Evolutionary conservation across 2,888 invertebrate species (phyloP).

Genomic region (Heliothis peltigera): DNA sequence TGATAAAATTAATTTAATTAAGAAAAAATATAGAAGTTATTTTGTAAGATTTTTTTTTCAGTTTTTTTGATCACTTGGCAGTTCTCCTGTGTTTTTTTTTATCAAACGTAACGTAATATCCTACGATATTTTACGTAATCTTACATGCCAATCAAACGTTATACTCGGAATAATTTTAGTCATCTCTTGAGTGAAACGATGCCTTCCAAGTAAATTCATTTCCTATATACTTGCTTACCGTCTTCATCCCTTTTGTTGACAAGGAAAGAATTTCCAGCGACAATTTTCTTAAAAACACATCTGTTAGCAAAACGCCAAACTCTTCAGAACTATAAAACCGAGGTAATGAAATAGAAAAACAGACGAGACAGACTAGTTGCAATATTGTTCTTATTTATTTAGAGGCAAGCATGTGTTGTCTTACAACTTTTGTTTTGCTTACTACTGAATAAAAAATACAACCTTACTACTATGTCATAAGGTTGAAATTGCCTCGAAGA

Average conservation of each 20-base stretch:
- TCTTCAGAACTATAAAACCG: constrained; percentile 55
- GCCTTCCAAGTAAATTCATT: too few species aligned
- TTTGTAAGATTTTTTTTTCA: too few species aligned
- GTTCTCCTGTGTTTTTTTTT: too few species aligned
- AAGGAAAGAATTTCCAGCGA: neutral
- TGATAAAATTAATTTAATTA: too few species aligned
- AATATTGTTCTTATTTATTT: constrained; percentile 79
- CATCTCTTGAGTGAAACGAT: too few species aligned
- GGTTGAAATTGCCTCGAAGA: constrained; percentile 46
- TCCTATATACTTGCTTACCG: too few species aligned
- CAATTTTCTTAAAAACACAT: neutral
- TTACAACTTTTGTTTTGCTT: constrained; percentile 45
- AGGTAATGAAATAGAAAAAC: constrained; percentile 70
- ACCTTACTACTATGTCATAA: constrained; percentile 32
- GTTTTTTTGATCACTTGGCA: too few species aligned
- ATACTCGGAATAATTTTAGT: too few species aligned
- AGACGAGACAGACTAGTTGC: constrained; percentile 67
- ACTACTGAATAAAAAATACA: constrained; percentile 24
- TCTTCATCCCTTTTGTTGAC: neutral
- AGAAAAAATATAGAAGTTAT: too few species aligned
- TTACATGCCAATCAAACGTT: too few species aligned
- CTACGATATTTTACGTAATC: too few species aligned
- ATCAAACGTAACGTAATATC: too few species aligned
- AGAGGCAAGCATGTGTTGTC: constrained; percentile 66
- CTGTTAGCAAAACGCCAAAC: constrained; percentile 36